Base-by-base conservation (phyloP, 1,140 invertebrate genomes). In the Achroia grisella region DNA sequence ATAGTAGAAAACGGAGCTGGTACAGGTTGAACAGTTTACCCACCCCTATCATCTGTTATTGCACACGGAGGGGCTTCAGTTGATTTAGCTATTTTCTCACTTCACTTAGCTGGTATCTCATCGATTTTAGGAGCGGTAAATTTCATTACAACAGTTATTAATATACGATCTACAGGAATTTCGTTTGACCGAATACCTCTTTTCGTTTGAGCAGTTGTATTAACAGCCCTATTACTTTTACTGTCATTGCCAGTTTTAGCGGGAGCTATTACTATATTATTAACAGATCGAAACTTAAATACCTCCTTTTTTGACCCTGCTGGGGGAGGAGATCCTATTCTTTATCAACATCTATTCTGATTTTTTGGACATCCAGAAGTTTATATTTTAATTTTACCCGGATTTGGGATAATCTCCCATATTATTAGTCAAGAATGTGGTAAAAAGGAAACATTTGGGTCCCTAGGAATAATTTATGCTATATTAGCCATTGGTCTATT, bases 271-370 rank as follows among this genome's bases (percentile, higher is more conserved):
- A 31, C 9, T 31, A 31, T 31, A 31, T 31, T 31, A 31, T 8
- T 31, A 3, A 31, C 30, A 3, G 30, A 31, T 31, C 30, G 30
- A 31, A n/a, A 31, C 9, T 8, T 31, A 31, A n/a, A 31, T 31
- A 34, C 32, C 1, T 34, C 32, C 5, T 34, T 34, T 34, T 34
- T 92, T 88, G 88, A 92, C 48, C 89, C 90, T 23, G 64, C 80
- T 9, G 90, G 89, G 47, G 90, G 91, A 23, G 91, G 91, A 40
- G 90, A 93, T 57, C 90, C 91, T 36, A 87, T 93, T 83, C 52
- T 93, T 62, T 93, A 90, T 60, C 92, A 93, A 89, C 92, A 94
- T 76, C 86, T 93, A 87, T 93, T 94, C 88, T 93, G 90, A 88
- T 93, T 93, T 82, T 93, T 92, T 89, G 91, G 91, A 0, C 92